A percentile compares a stretch with the other conserved stretches of the same genome.
Evolutionary conservation across 2,888 invertebrate species (phyloP).

Genomic region (Eledone cirrhosa): DNA sequence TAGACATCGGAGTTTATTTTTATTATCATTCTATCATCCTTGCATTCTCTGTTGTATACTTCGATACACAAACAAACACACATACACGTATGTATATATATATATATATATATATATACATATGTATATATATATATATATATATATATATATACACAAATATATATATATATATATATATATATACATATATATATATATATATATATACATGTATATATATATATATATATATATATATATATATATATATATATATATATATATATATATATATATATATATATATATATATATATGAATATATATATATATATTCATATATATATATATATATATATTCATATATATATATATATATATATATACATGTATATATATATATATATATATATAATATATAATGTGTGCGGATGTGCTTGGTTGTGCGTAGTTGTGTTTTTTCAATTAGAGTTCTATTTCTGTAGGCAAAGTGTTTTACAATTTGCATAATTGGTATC

Average conservation of each 20-base stretch:
- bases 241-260: neutral
- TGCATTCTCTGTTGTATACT: no score
- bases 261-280: neutral
- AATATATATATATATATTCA: neutral
- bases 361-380: neutral
- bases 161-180: neutral
- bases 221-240: neutral
- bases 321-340: neutral
- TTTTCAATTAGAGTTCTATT: no score
- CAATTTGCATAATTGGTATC: no score
- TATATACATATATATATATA: neutral
- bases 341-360: neutral
- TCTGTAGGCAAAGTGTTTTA: no score
- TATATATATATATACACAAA: slow-evolving; percentile 7
- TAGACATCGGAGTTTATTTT: no score
- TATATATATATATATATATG: neutral
- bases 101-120: slow-evolving; percentile 8
- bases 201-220: neutral
- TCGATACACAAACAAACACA: neutral
- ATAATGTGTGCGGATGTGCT: no score
- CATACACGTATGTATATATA: neutral
- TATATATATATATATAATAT: no score
- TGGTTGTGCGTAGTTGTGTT: no score
- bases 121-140: neutral
- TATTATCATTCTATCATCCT: no score